Evolutionary conservation across 2,113 vertebrate genomes (phyloP).

Genomic region (Phaetusa simplex): DNA sequence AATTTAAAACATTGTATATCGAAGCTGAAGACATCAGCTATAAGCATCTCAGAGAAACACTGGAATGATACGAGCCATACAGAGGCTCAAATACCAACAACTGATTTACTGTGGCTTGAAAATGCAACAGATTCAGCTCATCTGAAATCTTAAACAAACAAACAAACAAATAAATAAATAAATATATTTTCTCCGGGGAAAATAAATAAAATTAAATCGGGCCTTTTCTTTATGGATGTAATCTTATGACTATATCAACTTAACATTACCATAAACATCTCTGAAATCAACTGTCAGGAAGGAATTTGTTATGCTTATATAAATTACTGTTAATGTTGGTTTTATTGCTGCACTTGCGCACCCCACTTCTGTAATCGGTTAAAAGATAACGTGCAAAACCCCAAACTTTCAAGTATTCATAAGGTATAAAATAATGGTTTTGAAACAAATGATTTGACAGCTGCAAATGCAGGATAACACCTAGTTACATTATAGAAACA

Average conservation of each 20-base stretch:
- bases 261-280: constrained; percentile 50
- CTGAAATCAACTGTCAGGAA: constrained; percentile 56
- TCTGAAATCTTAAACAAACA: constrained; percentile 40
- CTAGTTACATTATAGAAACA: constrained; percentile 79
- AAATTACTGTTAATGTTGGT: constrained; percentile 32
- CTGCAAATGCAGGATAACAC: constrained; percentile 80
- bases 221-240: constrained; percentile 37
- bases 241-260: constrained; percentile 42
- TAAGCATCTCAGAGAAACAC: neutral
- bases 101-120: constrained; percentile 8
- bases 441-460: constrained; percentile 79
- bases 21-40: neutral
- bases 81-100: neutral
- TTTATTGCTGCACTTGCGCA: constrained; percentile 25
- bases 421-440: constrained; percentile 70
- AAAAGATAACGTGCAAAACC: constrained; percentile 57
- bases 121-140: constrained; percentile 29
- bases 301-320: constrained; percentile 8
- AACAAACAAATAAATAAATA: neutral
- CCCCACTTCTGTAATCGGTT: constrained; percentile 52
- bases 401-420: constrained; percentile 70
- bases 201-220: constrained; percentile 20
- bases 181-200: constrained; percentile 12
- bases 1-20: neutral
- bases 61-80: neutral